These are phyloP conservation scores for Neuroscelio doddi DNA, from an alignment of 2,888 invertebrate genomes.

Conservation along the genomic window DNA sequence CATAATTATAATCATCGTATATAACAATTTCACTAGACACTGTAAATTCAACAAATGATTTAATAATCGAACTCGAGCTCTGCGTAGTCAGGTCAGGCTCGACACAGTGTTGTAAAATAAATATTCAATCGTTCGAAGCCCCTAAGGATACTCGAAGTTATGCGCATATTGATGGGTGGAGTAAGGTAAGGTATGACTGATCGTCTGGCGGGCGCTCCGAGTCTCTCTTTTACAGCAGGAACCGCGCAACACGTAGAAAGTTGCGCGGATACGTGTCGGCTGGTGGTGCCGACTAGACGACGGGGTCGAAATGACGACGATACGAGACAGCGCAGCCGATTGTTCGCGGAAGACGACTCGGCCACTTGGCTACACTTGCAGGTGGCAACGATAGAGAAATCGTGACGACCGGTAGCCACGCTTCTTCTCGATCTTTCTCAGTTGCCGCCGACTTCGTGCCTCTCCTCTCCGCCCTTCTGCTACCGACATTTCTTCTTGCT, in stretches of 20 bases:
- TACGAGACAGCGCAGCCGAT: slow-evolving; percentile 11
- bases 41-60: too few relatives aligned
- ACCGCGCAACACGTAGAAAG: too few relatives aligned
- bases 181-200: slow-evolving; percentile 32
- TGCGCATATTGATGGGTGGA: slow-evolving; percentile 41
- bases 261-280: too few relatives aligned
- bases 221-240: too few relatives aligned
- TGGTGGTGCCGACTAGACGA: too few relatives aligned
- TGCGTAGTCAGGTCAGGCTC: background rate
- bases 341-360: slow-evolving; percentile 20
- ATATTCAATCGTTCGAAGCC: slow-evolving; percentile 38
- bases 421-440: slow-evolving; percentile 4
- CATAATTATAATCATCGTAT: too few relatives aligned
- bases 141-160: slow-evolving; percentile 23
- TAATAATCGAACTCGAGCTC: too few relatives aligned
- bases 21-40: too few relatives aligned
- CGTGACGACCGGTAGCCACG: slow-evolving; percentile 41
- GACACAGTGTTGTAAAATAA: slow-evolving; percentile 28
- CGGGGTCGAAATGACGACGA: too few relatives aligned
- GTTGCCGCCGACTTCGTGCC: slow-evolving; percentile 16
- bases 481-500: slow-evolving; percentile 11
- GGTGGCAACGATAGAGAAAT: slow-evolving; percentile 38
- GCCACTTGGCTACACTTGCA: slow-evolving; percentile 23
- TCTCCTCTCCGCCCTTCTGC: slow-evolving; percentile 23
- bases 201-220: slow-evolving; percentile 14